Percentiles rank a stretch among this genome's conserved stretches.
Conservation (phyloP, 2,888 invertebrate genomes). For the Chymomyza fuscimana region DNA sequence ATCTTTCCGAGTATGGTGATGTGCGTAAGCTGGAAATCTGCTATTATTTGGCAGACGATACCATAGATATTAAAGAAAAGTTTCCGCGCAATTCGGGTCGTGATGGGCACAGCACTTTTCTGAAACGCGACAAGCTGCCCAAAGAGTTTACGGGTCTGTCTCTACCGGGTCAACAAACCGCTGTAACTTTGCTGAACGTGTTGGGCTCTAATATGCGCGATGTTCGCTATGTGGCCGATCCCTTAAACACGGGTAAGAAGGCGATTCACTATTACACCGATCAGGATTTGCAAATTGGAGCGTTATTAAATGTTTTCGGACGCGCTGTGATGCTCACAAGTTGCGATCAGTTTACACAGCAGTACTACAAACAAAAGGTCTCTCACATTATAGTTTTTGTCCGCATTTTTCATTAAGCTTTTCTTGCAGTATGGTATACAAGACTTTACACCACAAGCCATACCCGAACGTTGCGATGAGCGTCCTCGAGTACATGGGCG, state of each 20-base stretch:
- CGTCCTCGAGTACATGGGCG: slow-evolving; percentile 45
- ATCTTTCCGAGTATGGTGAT: slow-evolving; percentile 88
- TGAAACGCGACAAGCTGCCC: slow-evolving; percentile 88
- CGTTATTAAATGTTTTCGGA: slow-evolving; percentile 89
- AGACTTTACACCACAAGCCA: slow-evolving; percentile 68
- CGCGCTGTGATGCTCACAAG: slow-evolving; percentile 89
- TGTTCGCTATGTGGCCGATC: slow-evolving; percentile 82
- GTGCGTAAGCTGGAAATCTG: slow-evolving; percentile 89
- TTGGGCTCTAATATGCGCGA: slow-evolving; percentile 81
- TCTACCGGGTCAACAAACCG: slow-evolving; percentile 80
- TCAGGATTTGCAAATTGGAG: slow-evolving; percentile 89
- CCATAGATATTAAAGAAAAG: slow-evolving; percentile 91
- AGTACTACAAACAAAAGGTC: slow-evolving; percentile 87
- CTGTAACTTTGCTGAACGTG: slow-evolving; percentile 83
- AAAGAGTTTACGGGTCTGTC: slow-evolving; percentile 80
- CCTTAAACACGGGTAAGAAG: slow-evolving; percentile 81
- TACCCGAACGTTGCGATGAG: slow-evolving; percentile 65
- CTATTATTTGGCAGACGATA: slow-evolving; percentile 93
- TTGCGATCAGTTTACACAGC: slow-evolving; percentile 91
- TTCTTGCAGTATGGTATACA: slow-evolving; percentile 76
- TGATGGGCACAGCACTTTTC: slow-evolving; percentile 86
- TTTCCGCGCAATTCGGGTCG: slow-evolving; percentile 85
- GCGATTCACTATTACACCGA: slow-evolving; percentile 75
- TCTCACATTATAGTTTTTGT: neutral
- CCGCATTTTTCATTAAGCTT: neutral